Base-by-base conservation (phyloP, 2,113 vertebrate genomes). In the Gambusia affinis region DNA sequence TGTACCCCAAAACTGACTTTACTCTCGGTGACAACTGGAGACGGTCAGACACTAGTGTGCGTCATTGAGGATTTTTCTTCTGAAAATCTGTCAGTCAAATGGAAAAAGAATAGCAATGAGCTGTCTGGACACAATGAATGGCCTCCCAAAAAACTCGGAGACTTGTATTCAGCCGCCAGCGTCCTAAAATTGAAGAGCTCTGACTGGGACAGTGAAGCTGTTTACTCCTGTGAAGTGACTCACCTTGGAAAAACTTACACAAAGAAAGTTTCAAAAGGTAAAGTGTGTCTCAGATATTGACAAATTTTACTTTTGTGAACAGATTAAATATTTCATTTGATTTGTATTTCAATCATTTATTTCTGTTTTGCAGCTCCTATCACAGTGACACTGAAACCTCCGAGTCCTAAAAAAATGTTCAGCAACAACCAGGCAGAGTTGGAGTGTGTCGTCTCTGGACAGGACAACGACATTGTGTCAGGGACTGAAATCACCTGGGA, bases 191-290 rank as follows among this genome's bases (percentile, higher is more conserved):
- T 71, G 39, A 33, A 0, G 0, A 54, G 70, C 2, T 1, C 67
- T 31, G 67, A 83, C 4, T 83, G 81, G 81, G 30, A 78, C 12
- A 54, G 7, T 22, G 8, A 57, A 12, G 19, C 8, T 22, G 80
- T 82, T 37, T 82, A 78, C 27, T 54, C 62, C 8, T 78, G 75
- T 71, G 71, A 83, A 57, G 62, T 61, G 22, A 62, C 7, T 8
- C 35, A 83, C 54, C 2, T 2, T 22, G 57, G 12, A 64, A 8
- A 3, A n/a, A 42, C 1, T 6, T 27, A 33, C 17, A 37, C 0
- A 4, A 73, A 30, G 57, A 73, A 66, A 39, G 3, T 1, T 12
- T 73, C 73, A 14, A 72, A 80, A 76, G 82, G 82, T 80, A 44
- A 10, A 42, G 17, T 22, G 64, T 8, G 2, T 6, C 17, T 31